Percentiles rank a stretch among this genome's conserved stretches.
Evolutionary conservation across 1,140 invertebrate genomes (phyloP).

Genomic region (Andrena cerasifolii): DNA sequence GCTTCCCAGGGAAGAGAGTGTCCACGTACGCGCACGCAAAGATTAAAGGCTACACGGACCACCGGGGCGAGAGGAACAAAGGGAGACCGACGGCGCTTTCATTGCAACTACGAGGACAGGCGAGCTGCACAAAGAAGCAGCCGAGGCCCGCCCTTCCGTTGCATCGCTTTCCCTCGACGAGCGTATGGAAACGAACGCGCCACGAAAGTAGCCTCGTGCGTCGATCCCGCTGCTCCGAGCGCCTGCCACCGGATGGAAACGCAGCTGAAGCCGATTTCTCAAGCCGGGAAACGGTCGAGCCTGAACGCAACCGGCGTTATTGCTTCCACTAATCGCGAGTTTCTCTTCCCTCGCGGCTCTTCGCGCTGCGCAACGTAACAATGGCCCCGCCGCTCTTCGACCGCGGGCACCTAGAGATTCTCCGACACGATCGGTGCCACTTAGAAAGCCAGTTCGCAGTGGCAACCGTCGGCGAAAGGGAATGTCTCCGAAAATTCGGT

Average conservation of each 20-base stretch:
- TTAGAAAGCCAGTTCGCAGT: no score
- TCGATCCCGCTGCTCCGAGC: conserved; percentile 33
- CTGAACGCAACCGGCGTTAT: conserved; percentile 52
- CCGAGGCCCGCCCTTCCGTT: conserved; percentile 37
- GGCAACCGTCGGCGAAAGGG: no score
- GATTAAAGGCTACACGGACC: conserved; percentile 53
- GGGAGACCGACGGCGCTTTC: conserved; percentile 53
- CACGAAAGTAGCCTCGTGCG: conserved; percentile 20
- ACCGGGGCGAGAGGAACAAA: conserved; percentile 54
- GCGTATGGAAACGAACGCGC: conserved; percentile 21
- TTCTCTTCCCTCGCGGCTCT: conserved; percentile 49
- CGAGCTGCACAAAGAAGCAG: background rate
- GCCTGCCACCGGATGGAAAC: conserved; percentile 56
- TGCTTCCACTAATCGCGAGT: conserved; percentile 51
- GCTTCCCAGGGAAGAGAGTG: conserved; percentile 33
- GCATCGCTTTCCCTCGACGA: conserved; percentile 57
- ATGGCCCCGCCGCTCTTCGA: conserved; percentile 2
- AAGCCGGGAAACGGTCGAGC: conserved; percentile 54
- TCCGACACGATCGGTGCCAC: no score
- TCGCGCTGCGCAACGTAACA: conserved; percentile 30
- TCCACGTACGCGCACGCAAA: conserved; percentile 42
- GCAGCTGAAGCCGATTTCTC: conserved; percentile 56
- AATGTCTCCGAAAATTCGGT: no score
- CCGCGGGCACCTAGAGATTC: no score
- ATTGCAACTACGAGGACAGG: conserved; percentile 6